A percentile compares a stretch with the other conserved stretches of the same genome.
These are phyloP conservation scores for Drosophila pandora DNA, from an alignment of 1,140 invertebrate species.

Conservation along the genomic window DNA sequence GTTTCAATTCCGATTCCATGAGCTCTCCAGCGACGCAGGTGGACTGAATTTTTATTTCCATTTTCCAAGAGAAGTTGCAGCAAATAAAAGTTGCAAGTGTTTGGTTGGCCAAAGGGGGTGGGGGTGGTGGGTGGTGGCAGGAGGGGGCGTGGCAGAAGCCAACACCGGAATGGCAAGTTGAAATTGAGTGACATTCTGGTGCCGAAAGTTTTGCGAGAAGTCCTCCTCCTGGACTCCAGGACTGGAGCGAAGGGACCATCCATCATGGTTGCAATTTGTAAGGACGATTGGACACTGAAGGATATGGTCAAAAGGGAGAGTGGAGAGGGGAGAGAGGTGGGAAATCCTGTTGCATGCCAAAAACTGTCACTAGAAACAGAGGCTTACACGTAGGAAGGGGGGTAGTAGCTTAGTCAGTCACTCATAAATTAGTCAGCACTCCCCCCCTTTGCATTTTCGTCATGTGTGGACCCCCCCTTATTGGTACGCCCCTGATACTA, in stretches of 20 bases:
- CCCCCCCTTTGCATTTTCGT: neutral
- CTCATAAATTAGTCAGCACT: neutral
- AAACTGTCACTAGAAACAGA: slow-evolving; percentile 20
- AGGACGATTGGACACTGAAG: slow-evolving; percentile 29
- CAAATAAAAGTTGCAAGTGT: slow-evolving; percentile 69
- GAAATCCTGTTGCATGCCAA: slow-evolving; percentile 41
- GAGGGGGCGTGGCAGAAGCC: neutral
- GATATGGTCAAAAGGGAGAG: slow-evolving; percentile 4
- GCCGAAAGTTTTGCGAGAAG: slow-evolving; percentile 54
- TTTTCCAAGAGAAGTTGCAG: slow-evolving; percentile 49
- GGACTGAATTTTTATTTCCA: slow-evolving; percentile 32
- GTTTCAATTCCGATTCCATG: slow-evolving; percentile 72
- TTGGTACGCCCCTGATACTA: neutral
- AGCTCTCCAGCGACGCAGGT: slow-evolving; percentile 29
- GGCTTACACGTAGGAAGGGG: neutral
- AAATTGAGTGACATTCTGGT: slow-evolving; percentile 78
- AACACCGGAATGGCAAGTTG: slow-evolving; percentile 51
- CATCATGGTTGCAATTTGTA: slow-evolving; percentile 50
- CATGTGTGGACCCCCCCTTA: too few species aligned
- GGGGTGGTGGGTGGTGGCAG: neutral
- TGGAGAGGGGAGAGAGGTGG: neutral
- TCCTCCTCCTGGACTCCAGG: slow-evolving; percentile 15
- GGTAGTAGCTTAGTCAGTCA: neutral
- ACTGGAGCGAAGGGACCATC: slow-evolving; percentile 28
- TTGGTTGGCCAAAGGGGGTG: slow-evolving; percentile 11